Evolutionary conservation across 2,797 vertebrate genomes (phyloP).

Genomic region (Tapera naevia): DNA sequence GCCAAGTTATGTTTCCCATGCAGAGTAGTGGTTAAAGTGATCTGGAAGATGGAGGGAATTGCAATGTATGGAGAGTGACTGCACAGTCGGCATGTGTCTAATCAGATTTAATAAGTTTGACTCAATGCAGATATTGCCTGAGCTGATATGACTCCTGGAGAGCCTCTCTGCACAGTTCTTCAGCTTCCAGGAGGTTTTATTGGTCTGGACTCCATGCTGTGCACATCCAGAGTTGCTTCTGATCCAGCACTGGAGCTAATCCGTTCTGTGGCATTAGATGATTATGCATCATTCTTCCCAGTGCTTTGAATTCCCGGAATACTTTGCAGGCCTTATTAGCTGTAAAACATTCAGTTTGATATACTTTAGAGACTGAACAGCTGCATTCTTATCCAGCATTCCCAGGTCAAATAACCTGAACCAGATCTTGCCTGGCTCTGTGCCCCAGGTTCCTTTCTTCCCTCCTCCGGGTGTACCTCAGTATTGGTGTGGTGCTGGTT

Average conservation of each 20-base stretch:
- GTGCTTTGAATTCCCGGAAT: not conserved
- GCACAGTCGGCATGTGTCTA: not conserved
- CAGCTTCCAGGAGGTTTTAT: slow-evolving; percentile 42
- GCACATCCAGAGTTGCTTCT: not conserved
- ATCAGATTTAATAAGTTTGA: slow-evolving; percentile 26
- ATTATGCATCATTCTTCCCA: not conserved
- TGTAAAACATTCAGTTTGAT: not conserved
- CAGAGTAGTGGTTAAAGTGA: not conserved
- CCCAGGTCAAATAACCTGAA: not conserved
- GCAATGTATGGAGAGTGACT: not conserved
- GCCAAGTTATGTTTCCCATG: not conserved
- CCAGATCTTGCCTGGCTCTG: not conserved
- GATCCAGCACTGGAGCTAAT: slow-evolving; percentile 20
- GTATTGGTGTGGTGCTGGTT: rapidly evolving
- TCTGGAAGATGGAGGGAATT: not conserved
- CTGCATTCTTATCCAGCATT: not conserved
- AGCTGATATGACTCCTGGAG: not conserved
- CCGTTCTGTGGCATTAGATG: not conserved
- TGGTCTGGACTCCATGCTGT: slow-evolving; percentile 36
- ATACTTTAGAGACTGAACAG: not conserved
- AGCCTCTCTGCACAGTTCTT: slow-evolving; percentile 28
- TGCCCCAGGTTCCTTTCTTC: not conserved
- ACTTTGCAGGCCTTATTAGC: slow-evolving; percentile 3
- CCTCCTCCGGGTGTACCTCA: not conserved
- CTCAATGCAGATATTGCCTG: slow-evolving; percentile 23